phyloP scores from a whole-genome alignment of 2,797 vertebrate genomes.

The Enteromius trimaculatus region DNA sequence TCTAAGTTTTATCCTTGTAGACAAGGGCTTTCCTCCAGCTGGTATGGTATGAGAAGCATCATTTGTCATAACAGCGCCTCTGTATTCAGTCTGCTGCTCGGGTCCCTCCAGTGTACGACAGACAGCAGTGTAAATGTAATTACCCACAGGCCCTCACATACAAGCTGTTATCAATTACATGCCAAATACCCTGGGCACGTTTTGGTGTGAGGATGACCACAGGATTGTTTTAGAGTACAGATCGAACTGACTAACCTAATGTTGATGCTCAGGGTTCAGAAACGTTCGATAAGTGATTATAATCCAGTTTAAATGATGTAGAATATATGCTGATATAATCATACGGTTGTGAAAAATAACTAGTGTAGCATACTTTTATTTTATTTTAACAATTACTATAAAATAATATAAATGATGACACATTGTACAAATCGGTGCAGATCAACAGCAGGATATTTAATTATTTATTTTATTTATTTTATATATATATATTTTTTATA shows the following conservation, averaged over 20 bases:
- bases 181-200: conserved; percentile 8
- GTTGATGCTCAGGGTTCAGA: neutral
- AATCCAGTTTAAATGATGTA: neutral
- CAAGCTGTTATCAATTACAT: conserved; percentile 29
- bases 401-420: too few species aligned
- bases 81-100: conserved; percentile 18
- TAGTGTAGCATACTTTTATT: too few species aligned
- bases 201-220: conserved; percentile 21
- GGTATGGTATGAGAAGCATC: conserved; percentile 21
- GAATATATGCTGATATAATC: neutral
- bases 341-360: too few species aligned
- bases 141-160: conserved; percentile 34
- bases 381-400: too few species aligned
- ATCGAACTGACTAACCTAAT: neutral
- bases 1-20: conserved; percentile 3
- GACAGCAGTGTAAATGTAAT: conserved; percentile 28
- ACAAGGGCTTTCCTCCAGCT: conserved; percentile 31
- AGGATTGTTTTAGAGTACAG: neutral
- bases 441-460: too few species aligned
- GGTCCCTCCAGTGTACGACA: conserved; percentile 11
- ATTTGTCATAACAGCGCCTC: conserved; percentile 41
- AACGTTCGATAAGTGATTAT: neutral
- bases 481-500: neutral
- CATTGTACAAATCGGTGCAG: too few species aligned
- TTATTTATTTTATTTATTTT: too few species aligned